Conservation (phyloP, 1,140 invertebrate species). For the Pseudomyrmex cubaensis region DNA sequence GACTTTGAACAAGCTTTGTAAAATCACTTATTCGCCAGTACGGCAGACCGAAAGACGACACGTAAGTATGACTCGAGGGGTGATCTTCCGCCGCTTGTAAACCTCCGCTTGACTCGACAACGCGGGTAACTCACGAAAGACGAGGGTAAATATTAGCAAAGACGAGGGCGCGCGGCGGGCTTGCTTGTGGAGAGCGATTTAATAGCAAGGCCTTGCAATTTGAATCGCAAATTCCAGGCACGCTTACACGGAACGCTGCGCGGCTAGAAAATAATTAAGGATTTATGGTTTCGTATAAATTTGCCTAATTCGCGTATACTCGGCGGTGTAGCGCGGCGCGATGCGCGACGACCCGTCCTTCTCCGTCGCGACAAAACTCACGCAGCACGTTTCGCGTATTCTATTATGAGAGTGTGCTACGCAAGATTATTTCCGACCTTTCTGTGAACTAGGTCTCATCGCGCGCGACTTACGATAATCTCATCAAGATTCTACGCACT, state of each 20-base stretch:
- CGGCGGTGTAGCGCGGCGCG: not conserved
- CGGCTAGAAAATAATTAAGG: conserved; percentile 69
- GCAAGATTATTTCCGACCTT: not conserved
- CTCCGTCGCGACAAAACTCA: conserved; percentile 20
- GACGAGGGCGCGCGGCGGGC: not conserved
- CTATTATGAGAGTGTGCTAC: not conserved
- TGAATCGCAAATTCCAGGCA: conserved; percentile 72
- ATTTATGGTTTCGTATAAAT: conserved; percentile 53
- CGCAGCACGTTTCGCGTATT: conserved; percentile 8
- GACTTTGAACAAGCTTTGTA: conserved; percentile 58
- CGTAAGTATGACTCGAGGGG: conserved; percentile 50
- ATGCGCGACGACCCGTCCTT: not conserved
- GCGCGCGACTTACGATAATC: not conserved
- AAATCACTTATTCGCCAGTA: conserved; percentile 71
- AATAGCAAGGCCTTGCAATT: conserved; percentile 65
- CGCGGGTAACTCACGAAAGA: conserved; percentile 9
- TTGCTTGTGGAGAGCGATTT: conserved; percentile 58
- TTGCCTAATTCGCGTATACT: conserved; percentile 57
- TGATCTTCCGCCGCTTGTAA: conserved; percentile 32
- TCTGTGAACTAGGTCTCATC: conserved; percentile 16
- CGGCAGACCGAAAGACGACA: conserved; percentile 42
- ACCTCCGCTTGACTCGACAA: conserved; percentile 4
- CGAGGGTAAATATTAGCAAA: conserved; percentile 64
- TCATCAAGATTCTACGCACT: conserved; percentile 28
- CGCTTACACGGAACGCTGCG: conserved; percentile 51